Base-by-base conservation (phyloP, 2,888 invertebrate species). In the Mimumesa dahlbomi region DNA sequence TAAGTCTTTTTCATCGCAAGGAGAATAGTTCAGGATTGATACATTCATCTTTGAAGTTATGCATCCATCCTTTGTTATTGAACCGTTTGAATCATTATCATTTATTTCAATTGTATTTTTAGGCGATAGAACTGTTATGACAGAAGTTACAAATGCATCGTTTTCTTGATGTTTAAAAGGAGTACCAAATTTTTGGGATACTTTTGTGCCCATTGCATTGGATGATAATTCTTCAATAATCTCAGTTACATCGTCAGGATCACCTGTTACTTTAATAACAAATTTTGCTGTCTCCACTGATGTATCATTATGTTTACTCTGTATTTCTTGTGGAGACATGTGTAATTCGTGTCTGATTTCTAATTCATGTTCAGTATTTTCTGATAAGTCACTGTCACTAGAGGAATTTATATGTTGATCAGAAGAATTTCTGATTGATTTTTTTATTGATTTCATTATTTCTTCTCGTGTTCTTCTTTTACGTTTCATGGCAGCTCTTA, bases 201-300 rank as follows among this genome's bases (percentile, higher is more conserved):
- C 45, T 16, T 54, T 22, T 9, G 54, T 52, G 52, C 66, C 45
- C 48, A 64, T 22, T 29, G 59, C 25, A 61, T 65, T 54, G 4
- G 42, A 54, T 7, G 69, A 61, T 19, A 88, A 72, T 57, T 84
- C 84, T 59, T 84, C 69, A 11, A 85, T 84, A 25, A 88, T 85
- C 16, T 88, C 85, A 9, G 68, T 79, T 2, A 88, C 79, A 66
- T 87, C 84, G 1, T 87, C 84, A 5, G 83, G 76, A 13, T 76
- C 75, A 1, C 87, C 87, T 0, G 86, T 84, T 31, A 87, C 78
- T 73, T 86, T 85, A 5, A 87, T 84, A 2, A 75, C 79, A 46
- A 87, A 87, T 52, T 61, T 63, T 34, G 57, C 42, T 11, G 59
- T 48, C 49, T 53, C 46, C 2, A 21, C 22, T 9, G 21, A n/a